Conservation (phyloP, 2,113 vertebrate species). For the Lucifuga dentata region DNA sequence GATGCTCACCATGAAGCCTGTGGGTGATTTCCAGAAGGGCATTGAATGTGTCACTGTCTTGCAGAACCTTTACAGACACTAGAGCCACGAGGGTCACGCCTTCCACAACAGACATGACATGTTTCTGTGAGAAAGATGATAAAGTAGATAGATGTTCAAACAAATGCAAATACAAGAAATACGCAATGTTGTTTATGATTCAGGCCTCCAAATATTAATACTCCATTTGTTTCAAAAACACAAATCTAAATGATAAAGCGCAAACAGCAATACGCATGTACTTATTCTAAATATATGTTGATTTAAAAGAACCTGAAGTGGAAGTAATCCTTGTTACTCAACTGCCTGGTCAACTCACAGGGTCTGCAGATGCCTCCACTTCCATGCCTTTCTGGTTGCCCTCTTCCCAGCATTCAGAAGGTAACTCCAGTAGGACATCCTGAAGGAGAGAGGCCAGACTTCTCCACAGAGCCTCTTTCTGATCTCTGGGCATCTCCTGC, state of each 20-base stretch:
- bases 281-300: too few species aligned
- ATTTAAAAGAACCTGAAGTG: too few species aligned
- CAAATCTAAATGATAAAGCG: too few species aligned
- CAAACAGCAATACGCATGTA: too few species aligned
- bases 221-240: too few species aligned
- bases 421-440: conserved; percentile 82
- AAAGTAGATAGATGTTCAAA: neutral
- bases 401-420: conserved; percentile 85
- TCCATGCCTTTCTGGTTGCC: conserved; percentile 78
- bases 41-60: conserved; percentile 83
- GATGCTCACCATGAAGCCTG: conserved; percentile 85
- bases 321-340: too few species aligned
- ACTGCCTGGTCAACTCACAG: conserved; percentile 73
- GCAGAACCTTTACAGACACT: conserved; percentile 85
- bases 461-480: conserved; percentile 88
- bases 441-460: conserved; percentile 82
- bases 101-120: conserved; percentile 82
- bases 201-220: too few species aligned
- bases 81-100: conserved; percentile 85
- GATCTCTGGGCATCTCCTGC: conserved; percentile 89
- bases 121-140: conserved; percentile 80
- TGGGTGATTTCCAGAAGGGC: conserved; percentile 84
- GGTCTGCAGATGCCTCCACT: conserved; percentile 73
- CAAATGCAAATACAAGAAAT: neutral
- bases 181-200: too few species aligned